phyloP scores from a whole-genome alignment of 2,113 vertebrate species.

The Zosterops borbonicus region DNA sequence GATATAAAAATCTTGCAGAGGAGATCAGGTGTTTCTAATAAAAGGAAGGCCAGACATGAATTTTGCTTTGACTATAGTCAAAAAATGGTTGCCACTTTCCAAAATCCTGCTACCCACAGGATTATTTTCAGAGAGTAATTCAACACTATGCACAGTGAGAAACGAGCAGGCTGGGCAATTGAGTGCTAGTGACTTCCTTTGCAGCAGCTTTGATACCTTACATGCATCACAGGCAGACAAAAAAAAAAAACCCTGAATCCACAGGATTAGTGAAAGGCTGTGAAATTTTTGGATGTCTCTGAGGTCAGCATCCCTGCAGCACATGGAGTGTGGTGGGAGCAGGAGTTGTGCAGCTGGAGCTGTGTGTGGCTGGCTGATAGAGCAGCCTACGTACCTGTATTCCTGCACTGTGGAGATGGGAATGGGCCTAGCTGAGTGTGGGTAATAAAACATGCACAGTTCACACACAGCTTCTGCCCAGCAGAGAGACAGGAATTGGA shows the following conservation, averaged over 20 bases:
- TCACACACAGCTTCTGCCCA: background rate
- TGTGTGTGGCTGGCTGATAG: background rate
- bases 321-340: fast-evolving
- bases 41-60: background rate
- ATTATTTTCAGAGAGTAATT: background rate
- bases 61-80: background rate
- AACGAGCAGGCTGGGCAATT: background rate
- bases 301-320: background rate
- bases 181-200: background rate
- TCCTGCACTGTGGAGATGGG: background rate
- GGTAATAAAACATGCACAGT: background rate
- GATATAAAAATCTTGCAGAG: background rate
- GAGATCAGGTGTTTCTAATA: background rate
- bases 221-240: background rate
- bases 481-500: background rate
- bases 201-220: background rate
- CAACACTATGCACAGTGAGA: background rate
- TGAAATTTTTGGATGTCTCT: background rate
- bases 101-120: background rate
- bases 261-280: background rate
- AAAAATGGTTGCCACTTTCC: background rate
- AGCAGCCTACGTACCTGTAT: background rate
- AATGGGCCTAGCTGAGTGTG: background rate
- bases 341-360: background rate
- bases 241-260: background rate